Conservation (phyloP, 2,888 invertebrate genomes). For the Ichneumon xanthorius region DNA sequence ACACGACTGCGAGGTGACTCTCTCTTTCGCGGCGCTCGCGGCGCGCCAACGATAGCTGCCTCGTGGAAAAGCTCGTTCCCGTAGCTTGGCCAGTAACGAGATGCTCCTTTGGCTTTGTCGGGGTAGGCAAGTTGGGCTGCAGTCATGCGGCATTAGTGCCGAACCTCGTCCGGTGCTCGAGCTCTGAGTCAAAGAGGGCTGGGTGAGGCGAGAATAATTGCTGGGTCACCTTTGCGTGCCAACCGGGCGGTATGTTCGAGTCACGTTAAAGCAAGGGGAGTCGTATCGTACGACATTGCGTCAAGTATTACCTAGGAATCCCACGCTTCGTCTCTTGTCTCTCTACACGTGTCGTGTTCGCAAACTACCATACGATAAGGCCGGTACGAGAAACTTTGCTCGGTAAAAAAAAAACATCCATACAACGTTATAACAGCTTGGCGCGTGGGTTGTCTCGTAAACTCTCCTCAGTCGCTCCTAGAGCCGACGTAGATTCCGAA, state of each 20-base stretch:
- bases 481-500: not conserved
- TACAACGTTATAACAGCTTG: not conserved
- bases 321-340: not conserved
- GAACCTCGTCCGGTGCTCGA: slow-evolving; percentile 20
- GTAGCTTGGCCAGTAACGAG: slow-evolving; percentile 60
- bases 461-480: not conserved
- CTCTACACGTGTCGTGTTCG: not conserved
- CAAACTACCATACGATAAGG: not conserved
- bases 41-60: not conserved
- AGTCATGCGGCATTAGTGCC: slow-evolving; percentile 30
- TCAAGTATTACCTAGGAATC: slow-evolving; percentile 7
- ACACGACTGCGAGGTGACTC: not conserved
- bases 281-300: slow-evolving; percentile 12
- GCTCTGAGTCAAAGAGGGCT: slow-evolving; percentile 61
- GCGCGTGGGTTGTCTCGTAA: not conserved
- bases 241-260: not conserved
- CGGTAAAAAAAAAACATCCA: not conserved
- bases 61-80: slow-evolving; percentile 1
- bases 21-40: not conserved
- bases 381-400: not conserved
- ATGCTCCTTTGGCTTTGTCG: slow-evolving; percentile 69
- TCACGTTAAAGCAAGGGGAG: not conserved
- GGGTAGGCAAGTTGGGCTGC: slow-evolving; percentile 10
- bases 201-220: slow-evolving; percentile 67
- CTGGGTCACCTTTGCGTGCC: slow-evolving; percentile 56